Evolutionary conservation across 2,797 vertebrate genomes (phyloP).

Genomic region (Thunnus albacares): DNA sequence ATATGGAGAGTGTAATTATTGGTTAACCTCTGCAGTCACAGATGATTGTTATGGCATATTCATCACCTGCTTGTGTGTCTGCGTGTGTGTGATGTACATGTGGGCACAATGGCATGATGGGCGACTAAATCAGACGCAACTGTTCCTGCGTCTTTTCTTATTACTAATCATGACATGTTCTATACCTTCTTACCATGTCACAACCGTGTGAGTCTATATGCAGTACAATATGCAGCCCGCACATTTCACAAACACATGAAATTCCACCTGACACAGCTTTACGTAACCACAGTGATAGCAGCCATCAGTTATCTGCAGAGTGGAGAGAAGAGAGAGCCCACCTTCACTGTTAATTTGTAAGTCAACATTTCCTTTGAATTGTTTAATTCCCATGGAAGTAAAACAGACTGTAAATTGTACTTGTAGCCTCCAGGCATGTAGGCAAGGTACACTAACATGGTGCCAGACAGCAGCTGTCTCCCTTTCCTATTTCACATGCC

Average conservation of each 20-base stretch:
- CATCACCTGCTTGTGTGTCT: conserved; percentile 44
- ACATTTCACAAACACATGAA: conserved; percentile 29
- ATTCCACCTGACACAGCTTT: conserved; percentile 50
- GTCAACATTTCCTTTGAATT: conserved; percentile 58
- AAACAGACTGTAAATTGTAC: conserved; percentile 52
- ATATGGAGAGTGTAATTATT: conserved; percentile 80
- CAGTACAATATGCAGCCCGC: not conserved
- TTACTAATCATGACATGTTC: not conserved
- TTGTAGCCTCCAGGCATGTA: conserved; percentile 54
- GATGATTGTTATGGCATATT: conserved; percentile 70
- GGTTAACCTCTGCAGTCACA: conserved; percentile 78
- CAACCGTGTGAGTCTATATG: conserved; percentile 8
- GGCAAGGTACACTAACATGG: conserved; percentile 44
- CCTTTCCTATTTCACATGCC: conserved; percentile 47
- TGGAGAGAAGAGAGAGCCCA: conserved; percentile 16
- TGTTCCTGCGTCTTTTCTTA: not conserved
- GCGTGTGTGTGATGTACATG: conserved; percentile 10
- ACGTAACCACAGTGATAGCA: conserved; percentile 15
- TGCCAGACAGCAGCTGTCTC: conserved; percentile 52
- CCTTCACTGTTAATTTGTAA: conserved; percentile 35
- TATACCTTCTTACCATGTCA: conserved; percentile 14
- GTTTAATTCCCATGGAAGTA: conserved; percentile 54
- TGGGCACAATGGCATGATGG: conserved; percentile 14
- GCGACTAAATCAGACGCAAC: conserved; percentile 12
- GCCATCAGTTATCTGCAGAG: conserved; percentile 23